Evolutionary conservation across 2,113 vertebrate genomes (phyloP), one percentile per base, ranked within the genome.

Genomic region (Entelurus aequoreus): DNA sequence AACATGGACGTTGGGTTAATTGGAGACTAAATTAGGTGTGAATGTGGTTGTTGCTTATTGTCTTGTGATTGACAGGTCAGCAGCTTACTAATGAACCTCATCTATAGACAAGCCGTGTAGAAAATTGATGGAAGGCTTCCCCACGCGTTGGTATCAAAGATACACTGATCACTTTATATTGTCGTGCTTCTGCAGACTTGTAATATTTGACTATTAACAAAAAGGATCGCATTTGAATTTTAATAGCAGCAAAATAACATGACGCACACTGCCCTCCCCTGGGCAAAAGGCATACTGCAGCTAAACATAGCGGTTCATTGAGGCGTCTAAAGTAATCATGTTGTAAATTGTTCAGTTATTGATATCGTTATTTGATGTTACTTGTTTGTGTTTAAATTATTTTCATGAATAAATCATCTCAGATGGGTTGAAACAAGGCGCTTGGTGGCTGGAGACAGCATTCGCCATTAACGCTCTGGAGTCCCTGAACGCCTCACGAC

Each of bases 181-280:
- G 40, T 8, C 40, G 19, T 19, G 19, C 2, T 42, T 42, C 7
- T 42, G 9, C 1, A 46, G 11, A 11, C 42, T 46, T 46, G 4
- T 9, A 46, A 46, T 46, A 46, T 46, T 46, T 46, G 42, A 46
- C 10, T 46, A 12, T 46, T 9, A 12, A 12, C 4, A 46, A 46
- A 11, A 12, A 12, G 42, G 12, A 9, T 46, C 5, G 11, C 3
- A 2, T 46, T 46, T 3, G 10, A 46, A 46, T 46, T 46, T 12
- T 2, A 28, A 28, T 28, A 28, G 28, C 28, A 28, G 28, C 2
- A 28, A 28, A 13, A 65, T 67, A 65, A 47, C 21, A 55, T 68
- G 64, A 57, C 38, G 64, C 44, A 38, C 80, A 70, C 83, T 86
- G 81, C 84, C 81, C 80, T 80, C 84, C 81, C 63, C 76, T 78